Conservation (phyloP, 1,140 invertebrate genomes). For the Epicauta chinensis region DNA sequence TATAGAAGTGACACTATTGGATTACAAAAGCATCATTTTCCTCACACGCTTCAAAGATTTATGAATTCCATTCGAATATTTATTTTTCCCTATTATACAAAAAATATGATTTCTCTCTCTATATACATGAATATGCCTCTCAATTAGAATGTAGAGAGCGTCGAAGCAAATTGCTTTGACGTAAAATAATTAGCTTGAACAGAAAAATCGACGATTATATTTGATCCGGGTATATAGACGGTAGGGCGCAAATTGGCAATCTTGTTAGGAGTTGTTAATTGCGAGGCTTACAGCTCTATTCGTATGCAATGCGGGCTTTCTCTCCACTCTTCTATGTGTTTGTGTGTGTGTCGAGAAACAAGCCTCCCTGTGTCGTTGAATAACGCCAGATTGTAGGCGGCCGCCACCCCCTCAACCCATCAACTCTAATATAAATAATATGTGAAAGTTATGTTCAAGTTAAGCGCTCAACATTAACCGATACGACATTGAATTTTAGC, state of each 20-base stretch:
- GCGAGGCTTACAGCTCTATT: conserved; percentile 36
- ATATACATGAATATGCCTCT: not conserved
- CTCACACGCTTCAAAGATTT: too few relatives aligned
- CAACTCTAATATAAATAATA: not conserved
- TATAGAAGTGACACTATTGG: conserved; percentile 28
- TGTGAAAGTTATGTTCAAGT: too few relatives aligned
- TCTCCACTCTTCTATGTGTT: conserved; percentile 1
- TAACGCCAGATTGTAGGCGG: conserved; percentile 7
- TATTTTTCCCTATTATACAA: too few relatives aligned
- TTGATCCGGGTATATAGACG: conserved; percentile 34
- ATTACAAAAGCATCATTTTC: conserved; percentile 6
- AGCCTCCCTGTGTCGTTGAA: conserved; percentile 10
- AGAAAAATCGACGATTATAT: conserved; percentile 41
- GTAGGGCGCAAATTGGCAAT: conserved; percentile 39
- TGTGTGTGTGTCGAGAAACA: too few relatives aligned
- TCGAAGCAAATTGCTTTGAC: conserved; percentile 34
- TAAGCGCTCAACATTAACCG: conserved; percentile 4
- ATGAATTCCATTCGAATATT: too few relatives aligned
- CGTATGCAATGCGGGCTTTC: conserved; percentile 34
- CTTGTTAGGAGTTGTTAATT: conserved; percentile 42
- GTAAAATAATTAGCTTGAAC: conserved; percentile 39
- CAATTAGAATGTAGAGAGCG: conserved; percentile 37
- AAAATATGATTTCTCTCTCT: too few relatives aligned
- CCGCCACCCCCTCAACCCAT: not conserved
- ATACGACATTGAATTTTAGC: conserved; percentile 7